These are phyloP conservation scores for Apeira syringaria DNA, from an alignment of 2,888 invertebrate genomes.

Conservation along the genomic window DNA sequence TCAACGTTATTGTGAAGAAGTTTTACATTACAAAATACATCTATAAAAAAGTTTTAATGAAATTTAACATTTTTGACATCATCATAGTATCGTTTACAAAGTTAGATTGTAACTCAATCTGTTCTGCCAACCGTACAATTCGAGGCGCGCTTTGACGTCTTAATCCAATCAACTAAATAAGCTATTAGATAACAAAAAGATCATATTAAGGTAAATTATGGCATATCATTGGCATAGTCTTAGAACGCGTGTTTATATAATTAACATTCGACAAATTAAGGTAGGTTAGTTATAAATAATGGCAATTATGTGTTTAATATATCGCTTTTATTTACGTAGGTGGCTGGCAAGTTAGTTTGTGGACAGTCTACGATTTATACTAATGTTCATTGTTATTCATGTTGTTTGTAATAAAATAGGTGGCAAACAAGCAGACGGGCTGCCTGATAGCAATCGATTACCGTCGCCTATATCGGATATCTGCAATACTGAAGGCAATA, in stretches of 20 bases:
- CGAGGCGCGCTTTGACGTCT: conserved; percentile 72
- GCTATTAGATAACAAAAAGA: conserved; percentile 61
- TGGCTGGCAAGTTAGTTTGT: conserved; percentile 21
- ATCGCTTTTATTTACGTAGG: conserved; percentile 17
- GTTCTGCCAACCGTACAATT: conserved; percentile 70
- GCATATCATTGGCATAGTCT: conserved; percentile 45
- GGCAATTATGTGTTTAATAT: conserved; percentile 30
- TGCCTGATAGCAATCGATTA: too few relatives aligned
- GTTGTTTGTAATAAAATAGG: too few relatives aligned
- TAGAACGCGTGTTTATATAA: conserved; percentile 47
- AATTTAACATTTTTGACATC: too few relatives aligned
- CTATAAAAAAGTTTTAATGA: too few relatives aligned
- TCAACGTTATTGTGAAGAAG: too few relatives aligned
- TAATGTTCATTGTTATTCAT: neutral
- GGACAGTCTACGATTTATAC: conserved; percentile 10
- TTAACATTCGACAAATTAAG: conserved; percentile 67
- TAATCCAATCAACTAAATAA: conserved; percentile 77
- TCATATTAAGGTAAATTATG: conserved; percentile 58
- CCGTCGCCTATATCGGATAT: too few relatives aligned
- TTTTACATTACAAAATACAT: too few relatives aligned
- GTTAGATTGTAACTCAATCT: conserved; percentile 55
- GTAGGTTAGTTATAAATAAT: conserved; percentile 60
- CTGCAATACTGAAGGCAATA: too few relatives aligned
- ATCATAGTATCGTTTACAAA: conserved; percentile 50
- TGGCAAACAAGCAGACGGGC: too few relatives aligned